These are phyloP conservation scores for Pentalonia nigronervosa DNA, from an alignment of 1,140 invertebrate genomes.

Conservation along the genomic window DNA sequence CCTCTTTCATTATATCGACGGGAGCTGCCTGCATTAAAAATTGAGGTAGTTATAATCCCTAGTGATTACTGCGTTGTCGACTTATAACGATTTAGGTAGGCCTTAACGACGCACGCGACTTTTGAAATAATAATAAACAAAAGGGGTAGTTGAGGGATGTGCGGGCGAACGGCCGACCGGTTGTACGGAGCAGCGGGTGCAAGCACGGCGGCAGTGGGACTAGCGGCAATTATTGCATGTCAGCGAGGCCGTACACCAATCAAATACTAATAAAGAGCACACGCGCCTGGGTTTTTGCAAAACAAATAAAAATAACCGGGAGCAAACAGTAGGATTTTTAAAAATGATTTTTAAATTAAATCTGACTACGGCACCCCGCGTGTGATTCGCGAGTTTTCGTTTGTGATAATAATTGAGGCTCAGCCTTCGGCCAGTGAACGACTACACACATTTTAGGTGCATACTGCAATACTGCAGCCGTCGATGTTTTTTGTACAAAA, in stretches of 20 bases:
- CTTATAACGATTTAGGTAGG: constrained; percentile 58
- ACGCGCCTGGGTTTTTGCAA: constrained; percentile 49
- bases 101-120: constrained; percentile 54
- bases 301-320: constrained; percentile 55
- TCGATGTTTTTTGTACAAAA: not conserved
- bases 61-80: constrained; percentile 56
- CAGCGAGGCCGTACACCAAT: constrained; percentile 51
- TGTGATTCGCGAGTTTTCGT: constrained; percentile 16
- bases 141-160: constrained; percentile 41
- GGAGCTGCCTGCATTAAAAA: constrained; percentile 26
- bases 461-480: not conserved
- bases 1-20: constrained; percentile 53
- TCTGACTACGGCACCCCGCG: constrained; percentile 31
- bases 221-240: constrained; percentile 57
- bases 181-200: not conserved
- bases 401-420: constrained; percentile 16
- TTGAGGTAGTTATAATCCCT: constrained; percentile 58
- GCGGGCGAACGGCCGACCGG: constrained; percentile 22
- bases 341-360: constrained; percentile 58
- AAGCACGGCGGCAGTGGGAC: constrained; percentile 6
- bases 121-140: constrained; percentile 58
- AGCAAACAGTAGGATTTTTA: constrained; percentile 35
- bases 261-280: constrained; percentile 57
- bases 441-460: not conserved
- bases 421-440: not conserved